Conservation (phyloP, 2,888 invertebrate genomes). For the Rhaphigaster nebulosa region DNA sequence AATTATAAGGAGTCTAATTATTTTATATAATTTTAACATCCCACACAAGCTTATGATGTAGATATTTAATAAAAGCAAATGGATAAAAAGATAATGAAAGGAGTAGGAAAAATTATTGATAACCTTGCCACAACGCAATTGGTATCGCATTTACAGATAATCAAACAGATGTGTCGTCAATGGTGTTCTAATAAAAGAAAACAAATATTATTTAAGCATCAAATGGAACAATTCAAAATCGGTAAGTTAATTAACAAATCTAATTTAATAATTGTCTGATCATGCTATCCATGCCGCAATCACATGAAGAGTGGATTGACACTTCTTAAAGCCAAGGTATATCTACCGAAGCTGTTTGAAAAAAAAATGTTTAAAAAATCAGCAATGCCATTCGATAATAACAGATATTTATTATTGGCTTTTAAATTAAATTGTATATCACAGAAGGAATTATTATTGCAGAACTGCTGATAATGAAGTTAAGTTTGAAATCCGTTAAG, state of each 20-base stretch:
- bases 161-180: conserved; percentile 23
- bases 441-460: too few species aligned
- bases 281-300: background rate
- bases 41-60: background rate
- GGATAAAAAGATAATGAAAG: conserved; percentile 16
- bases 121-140: conserved; percentile 23
- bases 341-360: too few species aligned
- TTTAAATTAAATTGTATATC: too few species aligned
- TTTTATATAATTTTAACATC: conserved; percentile 7
- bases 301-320: background rate
- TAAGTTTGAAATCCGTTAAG: too few species aligned
- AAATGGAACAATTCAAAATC: background rate
- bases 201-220: background rate
- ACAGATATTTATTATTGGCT: too few species aligned
- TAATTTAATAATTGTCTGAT: background rate
- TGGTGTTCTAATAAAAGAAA: background rate
- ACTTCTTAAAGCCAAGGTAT: background rate
- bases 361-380: too few species aligned
- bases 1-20: background rate
- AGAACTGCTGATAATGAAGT: too few species aligned
- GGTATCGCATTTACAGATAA: background rate
- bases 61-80: conserved; percentile 12
- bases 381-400: too few species aligned
- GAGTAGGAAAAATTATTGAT: background rate
- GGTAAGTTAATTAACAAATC: background rate